phyloP scores from a whole-genome alignment of 1,140 invertebrate species.

The Belonocnema kinseyi region DNA sequence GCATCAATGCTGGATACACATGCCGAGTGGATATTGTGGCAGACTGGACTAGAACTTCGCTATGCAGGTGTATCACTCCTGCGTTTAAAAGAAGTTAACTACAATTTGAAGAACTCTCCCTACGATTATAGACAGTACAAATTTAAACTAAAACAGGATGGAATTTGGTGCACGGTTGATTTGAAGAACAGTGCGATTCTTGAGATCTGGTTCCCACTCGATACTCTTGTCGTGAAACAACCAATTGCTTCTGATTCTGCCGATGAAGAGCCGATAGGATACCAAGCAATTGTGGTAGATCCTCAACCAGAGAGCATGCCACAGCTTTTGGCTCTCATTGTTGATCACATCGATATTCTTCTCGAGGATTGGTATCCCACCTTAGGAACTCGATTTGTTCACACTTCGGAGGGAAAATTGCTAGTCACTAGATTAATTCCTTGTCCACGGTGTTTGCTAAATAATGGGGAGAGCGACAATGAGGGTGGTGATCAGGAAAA shows the following conservation, averaged over 20 bases:
- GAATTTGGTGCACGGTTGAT: conserved; percentile 89
- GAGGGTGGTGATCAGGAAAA: conserved; percentile 64
- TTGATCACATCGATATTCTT: conserved; percentile 97
- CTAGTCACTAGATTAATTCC: conserved; percentile 96
- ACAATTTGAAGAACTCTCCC: conserved; percentile 76
- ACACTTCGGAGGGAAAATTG: conserved; percentile 96
- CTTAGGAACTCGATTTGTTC: conserved; percentile 95
- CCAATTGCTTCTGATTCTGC: conserved; percentile 75
- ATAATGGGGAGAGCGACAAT: conserved; percentile 64
- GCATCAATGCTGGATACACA: conserved; percentile 80
- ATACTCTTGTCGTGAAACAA: conserved; percentile 84
- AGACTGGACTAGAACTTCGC: conserved; percentile 92
- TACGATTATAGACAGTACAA: conserved; percentile 76
- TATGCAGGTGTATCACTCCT: conserved; percentile 89
- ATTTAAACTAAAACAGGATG: conserved; percentile 87
- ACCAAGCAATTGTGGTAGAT: conserved; percentile 83
- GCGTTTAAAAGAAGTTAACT: conserved; percentile 88
- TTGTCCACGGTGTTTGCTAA: conserved; percentile 88
- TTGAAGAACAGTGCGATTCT: conserved; percentile 88
- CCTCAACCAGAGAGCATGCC: conserved; percentile 87
- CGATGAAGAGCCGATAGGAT: conserved; percentile 77
- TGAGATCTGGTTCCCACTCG: conserved; percentile 90
- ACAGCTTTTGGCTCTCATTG: conserved; percentile 91
- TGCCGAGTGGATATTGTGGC: conserved; percentile 97
- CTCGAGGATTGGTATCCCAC: conserved; percentile 99